A percentile compares a stretch with the other conserved stretches of the same genome.
These are phyloP conservation scores for Neoascia interrupta DNA, from an alignment of 2,888 invertebrate genomes.

Conservation along the genomic window DNA sequence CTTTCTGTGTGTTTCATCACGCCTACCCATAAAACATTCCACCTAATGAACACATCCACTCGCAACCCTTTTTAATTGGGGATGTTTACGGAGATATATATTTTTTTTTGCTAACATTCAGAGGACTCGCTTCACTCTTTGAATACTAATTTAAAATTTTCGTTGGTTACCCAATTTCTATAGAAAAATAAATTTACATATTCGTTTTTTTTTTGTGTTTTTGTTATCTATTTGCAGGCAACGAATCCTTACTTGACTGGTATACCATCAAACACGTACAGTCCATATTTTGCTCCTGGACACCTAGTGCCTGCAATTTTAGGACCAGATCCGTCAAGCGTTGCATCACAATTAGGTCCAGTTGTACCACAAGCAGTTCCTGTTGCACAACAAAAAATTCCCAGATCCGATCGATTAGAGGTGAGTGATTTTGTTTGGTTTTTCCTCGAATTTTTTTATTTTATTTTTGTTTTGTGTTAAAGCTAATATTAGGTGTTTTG, in stretches of 20 bases:
- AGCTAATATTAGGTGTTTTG: slow-evolving; percentile 47
- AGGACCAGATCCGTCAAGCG: slow-evolving; percentile 90
- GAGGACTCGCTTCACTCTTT: background rate
- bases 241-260: slow-evolving; percentile 95
- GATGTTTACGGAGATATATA: slow-evolving; percentile 3
- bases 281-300: slow-evolving; percentile 93
- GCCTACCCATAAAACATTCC: slow-evolving; percentile 7
- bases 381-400: slow-evolving; percentile 96
- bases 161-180: background rate
- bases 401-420: slow-evolving; percentile 97
- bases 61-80: slow-evolving; percentile 36
- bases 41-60: slow-evolving; percentile 26
- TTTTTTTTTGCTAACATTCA: background rate
- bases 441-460: no score
- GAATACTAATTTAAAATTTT: slow-evolving; percentile 26
- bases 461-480: slow-evolving; percentile 8
- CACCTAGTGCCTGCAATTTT: slow-evolving; percentile 94
- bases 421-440: slow-evolving; percentile 84
- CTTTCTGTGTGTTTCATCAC: slow-evolving; percentile 8
- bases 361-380: slow-evolving; percentile 91
- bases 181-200: background rate
- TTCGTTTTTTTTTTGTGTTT: slow-evolving; percentile 19
- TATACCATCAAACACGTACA: slow-evolving; percentile 94
- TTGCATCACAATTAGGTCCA: slow-evolving; percentile 89
- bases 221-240: slow-evolving; percentile 82